A percentile compares a stretch with the other conserved stretches of the same genome.
phyloP scores from a whole-genome alignment of 2,797 vertebrate species.

The Chromobotia macracanthus region DNA sequence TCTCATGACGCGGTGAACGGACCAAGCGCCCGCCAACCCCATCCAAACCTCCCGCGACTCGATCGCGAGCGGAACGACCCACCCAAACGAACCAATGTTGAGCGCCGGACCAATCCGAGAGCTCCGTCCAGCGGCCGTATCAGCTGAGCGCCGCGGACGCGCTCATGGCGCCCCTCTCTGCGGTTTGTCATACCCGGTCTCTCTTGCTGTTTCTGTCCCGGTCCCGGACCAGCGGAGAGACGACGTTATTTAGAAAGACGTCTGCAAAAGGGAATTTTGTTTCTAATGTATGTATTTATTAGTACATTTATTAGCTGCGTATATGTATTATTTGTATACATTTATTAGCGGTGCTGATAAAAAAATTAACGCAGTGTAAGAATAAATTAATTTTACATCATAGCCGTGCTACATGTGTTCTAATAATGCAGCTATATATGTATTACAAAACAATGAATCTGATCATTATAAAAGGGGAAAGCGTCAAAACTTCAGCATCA shows the following conservation, averaged over 20 bases:
- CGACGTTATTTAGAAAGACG: slow-evolving; percentile 77
- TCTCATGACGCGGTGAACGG: no score
- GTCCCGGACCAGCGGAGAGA: slow-evolving; percentile 78
- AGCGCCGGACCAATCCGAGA: slow-evolving; percentile 8
- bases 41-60: no score
- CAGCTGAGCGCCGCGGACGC: slow-evolving; percentile 36
- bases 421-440: not conserved
- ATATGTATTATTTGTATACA: not conserved
- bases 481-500: no score
- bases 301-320: not conserved
- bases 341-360: not conserved
- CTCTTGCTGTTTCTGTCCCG: slow-evolving; percentile 66
- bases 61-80: no score
- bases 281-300: slow-evolving; percentile 67
- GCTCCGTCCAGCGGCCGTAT: slow-evolving; percentile 5
- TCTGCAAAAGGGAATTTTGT: slow-evolving; percentile 69
- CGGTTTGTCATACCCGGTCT: slow-evolving; percentile 86
- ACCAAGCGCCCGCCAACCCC: no score
- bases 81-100: no score
- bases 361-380: not conserved
- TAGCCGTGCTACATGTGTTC: not conserved
- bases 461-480: not conserved
- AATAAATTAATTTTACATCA: not conserved
- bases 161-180: slow-evolving; percentile 54
- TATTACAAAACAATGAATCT: not conserved